Evolutionary conservation across 2,888 invertebrate genomes (phyloP).

Genomic region (Atrina japonica): DNA sequence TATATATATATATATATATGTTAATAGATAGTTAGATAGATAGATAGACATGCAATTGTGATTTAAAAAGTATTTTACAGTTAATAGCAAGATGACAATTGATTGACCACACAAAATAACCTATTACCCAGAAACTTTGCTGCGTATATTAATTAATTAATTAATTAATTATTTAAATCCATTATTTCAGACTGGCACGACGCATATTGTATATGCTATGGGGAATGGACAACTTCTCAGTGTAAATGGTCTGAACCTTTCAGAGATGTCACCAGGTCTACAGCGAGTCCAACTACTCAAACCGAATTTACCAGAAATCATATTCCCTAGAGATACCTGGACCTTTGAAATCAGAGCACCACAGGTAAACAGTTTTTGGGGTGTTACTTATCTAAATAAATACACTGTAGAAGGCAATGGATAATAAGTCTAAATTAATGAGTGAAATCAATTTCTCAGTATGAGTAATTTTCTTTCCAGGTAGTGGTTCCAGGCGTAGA

Average conservation of each 20-base stretch:
- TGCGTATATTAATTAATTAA: too few relatives aligned
- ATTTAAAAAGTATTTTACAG: too few relatives aligned
- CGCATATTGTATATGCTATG: conserved; percentile 78
- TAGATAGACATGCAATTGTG: too few relatives aligned
- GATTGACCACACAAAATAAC: too few relatives aligned
- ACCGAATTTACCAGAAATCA: conserved; percentile 68
- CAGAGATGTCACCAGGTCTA: conserved; percentile 53
- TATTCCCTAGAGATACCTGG: conserved; percentile 71
- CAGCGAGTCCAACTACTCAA: conserved; percentile 77
- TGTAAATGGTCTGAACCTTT: conserved; percentile 52
- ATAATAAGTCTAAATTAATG: too few relatives aligned
- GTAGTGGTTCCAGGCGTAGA: conserved; percentile 88
- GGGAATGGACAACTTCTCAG: conserved; percentile 29
- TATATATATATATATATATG: too few relatives aligned
- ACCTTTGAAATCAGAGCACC: conserved; percentile 74
- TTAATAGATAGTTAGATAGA: too few relatives aligned
- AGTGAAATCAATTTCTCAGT: neutral
- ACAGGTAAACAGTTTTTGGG: conserved; percentile 59
- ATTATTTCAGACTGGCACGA: conserved; percentile 80
- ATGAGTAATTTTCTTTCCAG: conserved; percentile 52
- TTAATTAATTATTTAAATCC: too few relatives aligned
- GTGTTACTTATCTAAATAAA: neutral
- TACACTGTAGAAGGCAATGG: too few relatives aligned
- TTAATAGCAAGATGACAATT: too few relatives aligned
- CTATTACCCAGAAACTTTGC: too few relatives aligned